Conservation (phyloP, 1,140 invertebrate genomes). For the Tetragnatha versicolor region DNA sequence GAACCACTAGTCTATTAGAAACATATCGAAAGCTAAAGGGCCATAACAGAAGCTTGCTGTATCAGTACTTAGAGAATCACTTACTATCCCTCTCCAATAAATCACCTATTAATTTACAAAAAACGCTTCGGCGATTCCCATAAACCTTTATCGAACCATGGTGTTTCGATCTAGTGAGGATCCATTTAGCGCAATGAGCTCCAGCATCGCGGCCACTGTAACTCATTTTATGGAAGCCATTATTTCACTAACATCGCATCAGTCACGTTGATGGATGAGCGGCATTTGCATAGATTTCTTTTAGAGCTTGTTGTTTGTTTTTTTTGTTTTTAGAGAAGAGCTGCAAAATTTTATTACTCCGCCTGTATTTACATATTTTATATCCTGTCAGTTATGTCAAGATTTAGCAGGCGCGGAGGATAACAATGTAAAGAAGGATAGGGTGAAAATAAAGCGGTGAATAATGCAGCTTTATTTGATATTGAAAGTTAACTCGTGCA, state of each 20-base stretch:
- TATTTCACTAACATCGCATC: conserved; percentile 19
- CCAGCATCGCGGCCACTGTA: neutral
- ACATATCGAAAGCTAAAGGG: too few species aligned
- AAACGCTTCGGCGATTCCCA: too few species aligned
- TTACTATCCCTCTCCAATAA: too few species aligned
- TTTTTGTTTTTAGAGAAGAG: conserved; percentile 6
- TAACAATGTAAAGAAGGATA: neutral
- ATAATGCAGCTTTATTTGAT: conserved; percentile 32
- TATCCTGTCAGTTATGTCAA: conserved; percentile 34
- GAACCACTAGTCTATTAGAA: too few species aligned
- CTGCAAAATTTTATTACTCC: conserved; percentile 32
- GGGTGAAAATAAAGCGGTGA: too few species aligned
- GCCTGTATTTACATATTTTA: conserved; percentile 35
- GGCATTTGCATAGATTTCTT: conserved; percentile 34
- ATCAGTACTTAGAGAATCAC: too few species aligned
- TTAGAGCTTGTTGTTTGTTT: neutral
- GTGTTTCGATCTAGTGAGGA: too few species aligned
- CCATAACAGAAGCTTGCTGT: too few species aligned
- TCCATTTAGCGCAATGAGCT: too few species aligned
- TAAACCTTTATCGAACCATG: too few species aligned
- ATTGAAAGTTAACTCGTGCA: conserved; percentile 20
- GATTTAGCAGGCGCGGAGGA: conserved; percentile 10
- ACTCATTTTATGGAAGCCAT: conserved; percentile 32
- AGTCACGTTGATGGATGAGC: conserved; percentile 4
- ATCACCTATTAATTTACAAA: too few species aligned